Base-by-base conservation (phyloP, 2,888 invertebrate species). In the Nomada hirtipes region DNA sequence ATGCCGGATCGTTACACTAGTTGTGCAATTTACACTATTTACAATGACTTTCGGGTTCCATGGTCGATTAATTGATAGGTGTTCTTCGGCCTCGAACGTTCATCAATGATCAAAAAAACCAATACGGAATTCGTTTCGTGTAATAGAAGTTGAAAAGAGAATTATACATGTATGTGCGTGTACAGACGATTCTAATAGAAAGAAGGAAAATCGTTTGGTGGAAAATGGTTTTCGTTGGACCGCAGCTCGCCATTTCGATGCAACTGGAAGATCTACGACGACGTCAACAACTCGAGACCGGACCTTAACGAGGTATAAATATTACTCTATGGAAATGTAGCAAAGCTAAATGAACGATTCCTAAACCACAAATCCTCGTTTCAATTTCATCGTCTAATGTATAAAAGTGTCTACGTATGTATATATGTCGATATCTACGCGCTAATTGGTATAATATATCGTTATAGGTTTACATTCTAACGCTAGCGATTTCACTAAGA, bases 21-120 rank as follows among this genome's bases (percentile, higher is more conserved):
- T 20, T 88, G 90, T 91, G 90, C 92, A 92, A 92, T 92, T 91
- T 92, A 92, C 92, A 92, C 74, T 92, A 92, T 92, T 85, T 92
- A 92, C 92, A 92, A 89, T 76, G 65, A 75, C 65, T 76, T 76
- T 76, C 82, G 86, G 87, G 36, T 36, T 90, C 89, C 88, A 79
- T 83, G 87, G 76, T 77, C 64, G 71, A 84, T 47, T 59, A 53
- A 42, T 9, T 13, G 1, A 15, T 36, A 36, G 20, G 13, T 68
- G 11, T 55, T 50, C 55, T 1, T 29, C 59, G 15, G 13, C 50
- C 57, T 26, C 23, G 57, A 71, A 73, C 7, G 65, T 70, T 65
- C 29, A 15, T 76, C 76, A 63, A 76, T 47, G 76, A 9, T 18
- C 57, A 73, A 63, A 52, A 52, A 13, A 15, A 4, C 42, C 42